phyloP scores from a whole-genome alignment of 2,113 vertebrate species.

The Podarcis muralis region DNA sequence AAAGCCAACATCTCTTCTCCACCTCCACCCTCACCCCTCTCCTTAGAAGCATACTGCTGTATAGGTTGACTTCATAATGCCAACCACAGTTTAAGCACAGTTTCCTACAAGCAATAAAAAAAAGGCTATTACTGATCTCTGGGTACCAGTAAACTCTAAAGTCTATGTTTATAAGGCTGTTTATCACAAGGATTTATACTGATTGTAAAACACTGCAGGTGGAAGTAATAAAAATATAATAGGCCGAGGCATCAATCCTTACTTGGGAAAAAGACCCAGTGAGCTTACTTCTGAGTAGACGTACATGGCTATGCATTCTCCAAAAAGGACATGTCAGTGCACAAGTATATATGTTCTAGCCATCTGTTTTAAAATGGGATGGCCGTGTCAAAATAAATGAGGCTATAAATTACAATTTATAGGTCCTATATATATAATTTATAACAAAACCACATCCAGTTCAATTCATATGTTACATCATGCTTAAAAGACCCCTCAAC shows the following conservation, averaged over 20 bases:
- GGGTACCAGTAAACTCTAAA: slow-evolving; percentile 42
- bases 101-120: slow-evolving; percentile 40
- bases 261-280: too few relatives aligned
- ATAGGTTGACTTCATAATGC: slow-evolving; percentile 26
- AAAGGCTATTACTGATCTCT: slow-evolving; percentile 24
- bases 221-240: slow-evolving; percentile 46
- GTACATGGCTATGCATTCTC: slow-evolving; percentile 20
- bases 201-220: slow-evolving; percentile 41
- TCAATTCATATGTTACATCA: too few relatives aligned
- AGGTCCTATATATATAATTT: neutral
- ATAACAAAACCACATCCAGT: too few relatives aligned
- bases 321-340: slow-evolving; percentile 6
- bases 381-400: slow-evolving; percentile 22
- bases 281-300: neutral
- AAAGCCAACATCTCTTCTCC: neutral
- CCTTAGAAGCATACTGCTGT: neutral
- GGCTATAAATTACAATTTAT: neutral
- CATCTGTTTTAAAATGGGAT: slow-evolving; percentile 24
- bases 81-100: slow-evolving; percentile 33
- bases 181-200: slow-evolving; percentile 49
- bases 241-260: neutral
- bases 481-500: too few relatives aligned
- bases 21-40: neutral
- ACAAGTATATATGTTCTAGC: slow-evolving; percentile 2
- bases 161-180: slow-evolving; percentile 43